Base-by-base conservation (phyloP, 2,113 vertebrate genomes). In the Leptocoma aspasia region DNA sequence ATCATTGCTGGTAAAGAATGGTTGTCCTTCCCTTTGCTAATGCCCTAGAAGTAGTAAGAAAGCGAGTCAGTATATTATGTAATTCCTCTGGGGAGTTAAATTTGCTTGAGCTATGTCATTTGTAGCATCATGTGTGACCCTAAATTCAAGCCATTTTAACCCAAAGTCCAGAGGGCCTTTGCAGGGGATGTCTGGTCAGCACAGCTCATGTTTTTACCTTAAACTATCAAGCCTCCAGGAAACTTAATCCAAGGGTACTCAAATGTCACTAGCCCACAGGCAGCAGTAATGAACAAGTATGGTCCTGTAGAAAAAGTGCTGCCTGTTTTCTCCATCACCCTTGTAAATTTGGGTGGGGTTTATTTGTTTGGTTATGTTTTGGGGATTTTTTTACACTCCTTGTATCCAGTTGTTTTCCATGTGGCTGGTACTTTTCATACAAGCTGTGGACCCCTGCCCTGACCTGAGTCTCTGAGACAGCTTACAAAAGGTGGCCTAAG, bases 211-310 rank as follows among this genome's bases (percentile, higher is more conserved):
- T 65, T 88, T 94, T 96, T 85, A 61, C 57, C 88, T 91, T 95
- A 86, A 86, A 76, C 79, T 76, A 11, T 65, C 19, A 9, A 92
- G 50, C 75, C 39, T 85, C 28, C 18, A 35, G 66, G 94, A 90
- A 96, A 94, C 61, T 37, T 85, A 92, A 92, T 86, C 94, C 45
- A 35, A 65, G 12, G 28, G 21, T 95, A 35, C 69, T 94, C 96
- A 85, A 69, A 92, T 94, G 54, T 90, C 82, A 47, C 4, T 42
- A 79, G n/a, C 45, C 75, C 82, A 57, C 73, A 85, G 61, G 49
- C 87, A 94, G 49, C 75, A 50, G 19, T 65, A 65, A 49, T 61
- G 70, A 93, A 24, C 37, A 82, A 66, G 18, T 56, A 49, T 10
- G 27, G 37, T 42, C 53, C 41, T 80, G 41, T 33, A 69, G 66